phyloP scores from a whole-genome alignment of 2,797 vertebrate genomes.

The Epinephelus awoara region DNA sequence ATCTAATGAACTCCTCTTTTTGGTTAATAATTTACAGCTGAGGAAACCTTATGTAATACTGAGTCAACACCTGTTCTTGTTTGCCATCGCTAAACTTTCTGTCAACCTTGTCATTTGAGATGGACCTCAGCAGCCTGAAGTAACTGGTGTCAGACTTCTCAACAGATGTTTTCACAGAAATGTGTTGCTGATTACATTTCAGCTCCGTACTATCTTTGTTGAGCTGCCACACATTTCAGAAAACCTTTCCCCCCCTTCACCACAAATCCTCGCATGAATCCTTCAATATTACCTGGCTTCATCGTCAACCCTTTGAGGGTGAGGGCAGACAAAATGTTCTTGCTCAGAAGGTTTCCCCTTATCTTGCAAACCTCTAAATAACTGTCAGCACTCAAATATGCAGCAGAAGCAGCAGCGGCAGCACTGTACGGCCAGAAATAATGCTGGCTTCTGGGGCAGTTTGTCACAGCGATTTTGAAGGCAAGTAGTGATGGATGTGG shows the following conservation, averaged over 20 bases:
- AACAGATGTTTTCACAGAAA: constrained; percentile 29
- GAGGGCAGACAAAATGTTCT: constrained; percentile 43
- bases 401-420: constrained; percentile 44
- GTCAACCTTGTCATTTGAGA: constrained; percentile 8
- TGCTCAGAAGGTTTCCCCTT: constrained; percentile 51
- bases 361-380: constrained; percentile 65
- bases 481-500: constrained; percentile 71
- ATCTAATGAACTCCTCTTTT: constrained; percentile 1
- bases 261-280: background rate
- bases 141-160: background rate
- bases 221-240: constrained; percentile 12
- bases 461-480: constrained; percentile 78
- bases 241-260: background rate
- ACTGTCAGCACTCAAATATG: constrained; percentile 58
- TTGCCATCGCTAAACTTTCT: constrained; percentile 8
- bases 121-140: background rate
- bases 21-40: constrained; percentile 43
- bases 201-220: background rate
- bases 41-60: constrained; percentile 20
- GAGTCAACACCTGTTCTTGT: background rate
- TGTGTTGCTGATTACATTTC: constrained; percentile 9
- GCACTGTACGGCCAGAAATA: constrained; percentile 66
- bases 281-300: constrained; percentile 22
- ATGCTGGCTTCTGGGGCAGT: constrained; percentile 70
- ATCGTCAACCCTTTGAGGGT: constrained; percentile 36